Percentiles rank a stretch among this genome's conserved stretches.
These are phyloP conservation scores for Pampusana beccarii DNA, from an alignment of 2,113 vertebrate genomes.

Conservation along the genomic window DNA sequence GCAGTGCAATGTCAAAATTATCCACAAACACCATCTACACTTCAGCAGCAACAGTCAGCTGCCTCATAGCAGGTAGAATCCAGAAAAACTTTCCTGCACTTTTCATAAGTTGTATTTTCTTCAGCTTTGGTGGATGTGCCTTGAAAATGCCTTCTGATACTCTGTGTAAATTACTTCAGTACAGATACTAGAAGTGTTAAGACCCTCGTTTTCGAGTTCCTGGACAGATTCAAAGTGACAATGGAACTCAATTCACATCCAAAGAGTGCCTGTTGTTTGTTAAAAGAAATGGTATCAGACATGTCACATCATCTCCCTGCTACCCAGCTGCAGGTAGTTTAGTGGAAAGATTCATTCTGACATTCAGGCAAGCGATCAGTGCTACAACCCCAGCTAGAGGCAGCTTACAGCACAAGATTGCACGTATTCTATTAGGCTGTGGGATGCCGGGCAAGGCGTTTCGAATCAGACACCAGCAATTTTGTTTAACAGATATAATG, in stretches of 20 bases:
- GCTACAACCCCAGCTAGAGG: neutral
- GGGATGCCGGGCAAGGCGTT: neutral
- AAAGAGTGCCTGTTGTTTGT: neutral
- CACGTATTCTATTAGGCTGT: neutral
- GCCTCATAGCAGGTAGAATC: neutral
- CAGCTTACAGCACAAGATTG: neutral
- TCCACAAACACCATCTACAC: neutral
- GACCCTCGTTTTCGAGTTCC: neutral
- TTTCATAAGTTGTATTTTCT: neutral
- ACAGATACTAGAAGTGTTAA: neutral
- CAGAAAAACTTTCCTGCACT: neutral
- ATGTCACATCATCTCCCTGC: neutral
- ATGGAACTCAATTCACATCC: constrained; percentile 30
- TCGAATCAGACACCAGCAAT: neutral
- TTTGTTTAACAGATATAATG: neutral
- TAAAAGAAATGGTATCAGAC: neutral
- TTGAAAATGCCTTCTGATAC: neutral
- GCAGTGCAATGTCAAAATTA: neutral
- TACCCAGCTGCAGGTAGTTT: neutral
- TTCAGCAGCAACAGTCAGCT: neutral
- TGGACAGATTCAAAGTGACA: constrained; percentile 34
- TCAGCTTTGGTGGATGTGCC: neutral
- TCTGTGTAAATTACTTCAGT: neutral
- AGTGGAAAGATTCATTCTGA: neutral
- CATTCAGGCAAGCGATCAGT: neutral